These are phyloP conservation scores for Hydrolagus affinis DNA, from an alignment of 2,113 vertebrate species.

Conservation along the genomic window DNA sequence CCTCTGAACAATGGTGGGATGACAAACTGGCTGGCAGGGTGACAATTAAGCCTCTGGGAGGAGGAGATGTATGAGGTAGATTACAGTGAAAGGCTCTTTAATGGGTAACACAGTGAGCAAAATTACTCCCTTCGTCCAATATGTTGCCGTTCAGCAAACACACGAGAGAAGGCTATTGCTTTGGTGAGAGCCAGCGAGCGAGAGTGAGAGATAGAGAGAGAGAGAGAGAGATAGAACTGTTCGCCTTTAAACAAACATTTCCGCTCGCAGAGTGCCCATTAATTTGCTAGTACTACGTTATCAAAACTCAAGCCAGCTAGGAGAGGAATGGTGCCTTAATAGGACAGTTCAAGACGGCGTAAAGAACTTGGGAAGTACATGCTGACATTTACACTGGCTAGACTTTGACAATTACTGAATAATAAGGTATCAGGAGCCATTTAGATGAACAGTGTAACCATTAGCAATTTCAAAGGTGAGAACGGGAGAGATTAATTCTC, in stretches of 20 bases:
- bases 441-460: slow-evolving; percentile 16
- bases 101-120: not conserved
- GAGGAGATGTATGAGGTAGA: not conserved
- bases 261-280: not conserved
- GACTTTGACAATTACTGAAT: slow-evolving; percentile 23
- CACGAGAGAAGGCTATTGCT: not conserved
- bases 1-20: not conserved
- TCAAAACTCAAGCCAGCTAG: slow-evolving; percentile 3
- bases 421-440: slow-evolving; percentile 3
- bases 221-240: too few species aligned
- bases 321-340: slow-evolving; percentile 14
- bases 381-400: slow-evolving; percentile 21
- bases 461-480: slow-evolving; percentile 26
- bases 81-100: not conserved
- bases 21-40: not conserved
- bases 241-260: slow-evolving; percentile 23
- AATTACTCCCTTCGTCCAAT: not conserved
- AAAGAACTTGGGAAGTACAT: not conserved
- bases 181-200: not conserved
- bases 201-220: too few species aligned
- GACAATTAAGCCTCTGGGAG: not conserved
- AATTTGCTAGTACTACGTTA: not conserved
- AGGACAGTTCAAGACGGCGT: slow-evolving; percentile 23
- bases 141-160: not conserved
- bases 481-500: slow-evolving; percentile 3